Conservation (phyloP, 2,797 vertebrate species). For the Hemibagrus guttatus region DNA sequence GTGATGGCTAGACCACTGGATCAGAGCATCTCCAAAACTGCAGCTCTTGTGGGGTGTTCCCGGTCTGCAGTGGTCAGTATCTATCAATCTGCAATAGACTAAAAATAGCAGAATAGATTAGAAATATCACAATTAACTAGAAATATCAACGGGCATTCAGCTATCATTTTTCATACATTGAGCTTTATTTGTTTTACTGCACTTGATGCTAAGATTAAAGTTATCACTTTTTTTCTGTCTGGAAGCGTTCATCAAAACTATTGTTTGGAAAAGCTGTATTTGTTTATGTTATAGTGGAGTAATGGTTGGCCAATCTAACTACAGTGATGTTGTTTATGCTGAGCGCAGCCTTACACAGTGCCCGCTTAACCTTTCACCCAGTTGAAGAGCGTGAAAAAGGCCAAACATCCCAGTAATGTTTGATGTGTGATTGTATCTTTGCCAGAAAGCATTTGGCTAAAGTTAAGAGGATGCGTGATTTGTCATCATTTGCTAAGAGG, state of each 20-base stretch:
- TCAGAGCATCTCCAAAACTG: too few relatives aligned
- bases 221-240: not conserved
- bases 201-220: not conserved
- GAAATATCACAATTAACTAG: not conserved
- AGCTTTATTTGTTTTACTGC: not conserved
- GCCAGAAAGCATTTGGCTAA: constrained; percentile 62
- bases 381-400: constrained; percentile 18
- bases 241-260: not conserved
- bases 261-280: not conserved
- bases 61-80: too few relatives aligned
- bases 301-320: not conserved
- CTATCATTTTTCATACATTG: not conserved
- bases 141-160: not conserved
- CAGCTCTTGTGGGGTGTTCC: too few relatives aligned
- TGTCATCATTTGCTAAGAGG: constrained; percentile 34
- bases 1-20: too few relatives aligned
- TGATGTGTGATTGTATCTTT: constrained; percentile 63
- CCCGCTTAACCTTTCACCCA: constrained; percentile 31
- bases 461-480: constrained; percentile 52
- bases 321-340: constrained; percentile 30
- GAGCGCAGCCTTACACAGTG: not conserved
- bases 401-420: constrained; percentile 13
- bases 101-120: too few relatives aligned
- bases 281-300: not conserved
- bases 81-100: too few relatives aligned